A percentile compares a stretch with the other conserved stretches of the same genome.
Evolutionary conservation across 2,113 vertebrate species (phyloP).

Genomic region (Amia ocellicauda): DNA sequence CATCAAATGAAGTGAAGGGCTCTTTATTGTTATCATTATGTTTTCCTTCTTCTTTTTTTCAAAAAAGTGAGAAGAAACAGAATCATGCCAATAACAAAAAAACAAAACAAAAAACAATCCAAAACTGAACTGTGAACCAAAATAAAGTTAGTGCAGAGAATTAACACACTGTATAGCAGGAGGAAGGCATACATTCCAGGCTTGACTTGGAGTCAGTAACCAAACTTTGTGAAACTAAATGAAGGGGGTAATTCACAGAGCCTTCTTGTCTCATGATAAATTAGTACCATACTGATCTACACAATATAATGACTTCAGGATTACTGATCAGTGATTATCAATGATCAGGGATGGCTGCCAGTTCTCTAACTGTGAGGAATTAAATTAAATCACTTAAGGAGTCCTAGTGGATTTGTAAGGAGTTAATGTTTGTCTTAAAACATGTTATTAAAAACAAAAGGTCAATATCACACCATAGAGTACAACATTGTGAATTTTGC

Average conservation of each 20-base stretch:
- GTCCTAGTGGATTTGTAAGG: no score
- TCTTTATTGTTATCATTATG: no score
- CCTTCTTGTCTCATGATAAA: constrained; percentile 27
- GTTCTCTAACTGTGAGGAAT: no score
- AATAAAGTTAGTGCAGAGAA: constrained; percentile 43
- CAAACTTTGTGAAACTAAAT: background rate
- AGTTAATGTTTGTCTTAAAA: no score
- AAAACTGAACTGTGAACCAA: constrained; percentile 46
- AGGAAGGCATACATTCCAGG: constrained; percentile 54
- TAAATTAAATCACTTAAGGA: no score
- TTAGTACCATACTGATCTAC: constrained; percentile 38
- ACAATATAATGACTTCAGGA: no score
- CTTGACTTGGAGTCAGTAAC: constrained; percentile 1
- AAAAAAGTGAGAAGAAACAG: constrained; percentile 45
- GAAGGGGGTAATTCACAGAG: constrained; percentile 14
- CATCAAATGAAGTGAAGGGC: background rate
- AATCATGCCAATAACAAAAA: constrained; percentile 52
- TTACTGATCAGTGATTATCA: no score
- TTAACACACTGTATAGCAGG: constrained; percentile 54
- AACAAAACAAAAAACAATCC: constrained; percentile 41
- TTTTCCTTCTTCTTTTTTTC: no score
- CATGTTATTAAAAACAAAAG: no score
- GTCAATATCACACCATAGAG: no score
- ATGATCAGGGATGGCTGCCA: no score
- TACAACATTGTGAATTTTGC: no score